Evolutionary conservation across 2,888 invertebrate species (phyloP), one percentile per base, ranked within the genome.

Genomic region (Lottia scabra): DNA sequence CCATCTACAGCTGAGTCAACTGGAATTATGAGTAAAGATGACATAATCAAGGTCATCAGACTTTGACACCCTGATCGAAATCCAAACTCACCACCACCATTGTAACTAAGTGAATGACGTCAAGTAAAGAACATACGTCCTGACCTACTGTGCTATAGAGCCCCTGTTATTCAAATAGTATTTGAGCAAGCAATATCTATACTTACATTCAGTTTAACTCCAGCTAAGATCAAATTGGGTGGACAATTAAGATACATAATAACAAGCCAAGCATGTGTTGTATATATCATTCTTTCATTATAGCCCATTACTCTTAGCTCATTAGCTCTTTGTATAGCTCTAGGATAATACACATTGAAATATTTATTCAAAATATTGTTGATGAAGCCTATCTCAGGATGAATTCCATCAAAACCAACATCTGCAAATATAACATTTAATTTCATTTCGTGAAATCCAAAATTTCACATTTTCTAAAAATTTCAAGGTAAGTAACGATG

Each of bases 241-340:
- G 87, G 88, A 80, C 88, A 87, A 75, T 87, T 76, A 23, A 87
- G 62, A 71, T 85, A 88, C 70, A 87, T 70, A 66, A 81, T 81
- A 68, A 87, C 83, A 13, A 88, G 81, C 87, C 87, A 88, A 15
- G 88, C 87, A 76, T 88, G 88, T 8, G 88, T 87, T 0, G 86
- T 88, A 79, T 88, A 88, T 19, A 83, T 80, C 63, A 87, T 83
- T 30, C 74, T 75, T 70, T 87, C 87, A 46, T 72, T 68, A 75
- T 84, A 87, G 10, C 82, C 83, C 75, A 66, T 23, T 16, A 15
- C 43, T 23, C 69, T 63, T 26, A 69, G 64, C 26, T 69, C 43
- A 15, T 44, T 38, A 8, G 69, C 62, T 38, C 81, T 19, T 16
- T 74, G 44, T n/a, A 81, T 75, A 15, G 87, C 87, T 43, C 84